Percentiles rank a stretch among this genome's conserved stretches.
These are phyloP conservation scores for Tetragonula carbonaria DNA, from an alignment of 2,888 invertebrate genomes.

Conservation along the genomic window DNA sequence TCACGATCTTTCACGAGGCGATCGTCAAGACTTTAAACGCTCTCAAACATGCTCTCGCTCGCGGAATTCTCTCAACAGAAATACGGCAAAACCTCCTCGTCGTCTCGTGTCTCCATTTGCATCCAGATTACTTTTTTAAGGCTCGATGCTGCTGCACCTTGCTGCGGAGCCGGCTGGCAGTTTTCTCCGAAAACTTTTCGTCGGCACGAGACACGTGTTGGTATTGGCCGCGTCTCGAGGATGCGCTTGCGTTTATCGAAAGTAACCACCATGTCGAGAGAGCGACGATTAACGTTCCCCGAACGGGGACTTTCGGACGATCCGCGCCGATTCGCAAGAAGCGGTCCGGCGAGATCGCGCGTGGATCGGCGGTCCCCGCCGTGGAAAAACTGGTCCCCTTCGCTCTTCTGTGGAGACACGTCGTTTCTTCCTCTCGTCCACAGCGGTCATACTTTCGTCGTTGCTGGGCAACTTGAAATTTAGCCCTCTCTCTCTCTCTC, in stretches of 20 bases:
- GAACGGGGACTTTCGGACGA: slow-evolving; percentile 48
- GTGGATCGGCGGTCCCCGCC: slow-evolving; percentile 28
- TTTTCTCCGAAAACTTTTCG: slow-evolving; percentile 26
- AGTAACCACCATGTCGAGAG: slow-evolving; percentile 36
- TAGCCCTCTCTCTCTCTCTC: not conserved
- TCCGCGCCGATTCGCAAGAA: slow-evolving; percentile 47
- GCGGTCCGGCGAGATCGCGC: slow-evolving; percentile 58
- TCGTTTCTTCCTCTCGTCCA: slow-evolving; percentile 43
- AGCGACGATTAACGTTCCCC: slow-evolving; percentile 55
- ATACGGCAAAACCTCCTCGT: not conserved
- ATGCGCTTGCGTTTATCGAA: slow-evolving; percentile 37
- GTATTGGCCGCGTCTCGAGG: too few species aligned
- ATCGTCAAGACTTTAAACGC: not conserved
- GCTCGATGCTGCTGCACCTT: not conserved
- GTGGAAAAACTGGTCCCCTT: slow-evolving; percentile 60
- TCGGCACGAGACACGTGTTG: too few species aligned
- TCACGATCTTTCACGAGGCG: too few species aligned
- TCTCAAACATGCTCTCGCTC: not conserved
- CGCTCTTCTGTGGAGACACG: slow-evolving; percentile 1
- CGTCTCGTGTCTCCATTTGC: not conserved
- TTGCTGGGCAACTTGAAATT: slow-evolving; percentile 37
- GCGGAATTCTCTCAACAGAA: not conserved
- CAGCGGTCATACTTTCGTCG: slow-evolving; percentile 43
- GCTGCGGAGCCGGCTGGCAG: not conserved
- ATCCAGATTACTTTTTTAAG: not conserved